phyloP scores from a whole-genome alignment of 2,113 vertebrate genomes.

The Eidolon helvum region DNA sequence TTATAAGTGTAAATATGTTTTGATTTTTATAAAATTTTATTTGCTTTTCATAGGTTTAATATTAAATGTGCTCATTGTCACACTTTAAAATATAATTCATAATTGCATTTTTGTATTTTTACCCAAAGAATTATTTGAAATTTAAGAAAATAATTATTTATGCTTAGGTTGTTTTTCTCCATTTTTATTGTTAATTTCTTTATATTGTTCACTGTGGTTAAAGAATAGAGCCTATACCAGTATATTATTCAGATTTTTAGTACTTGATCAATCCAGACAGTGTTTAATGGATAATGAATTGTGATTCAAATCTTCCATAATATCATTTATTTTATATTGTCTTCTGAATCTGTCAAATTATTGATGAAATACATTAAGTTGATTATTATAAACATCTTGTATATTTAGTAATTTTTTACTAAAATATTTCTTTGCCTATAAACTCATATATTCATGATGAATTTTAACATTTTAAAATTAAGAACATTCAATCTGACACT shows the following conservation, averaged over 20 bases:
- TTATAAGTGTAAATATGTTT: not conserved
- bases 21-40: not conserved
- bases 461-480: not conserved
- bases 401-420: not conserved
- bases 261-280: not conserved
- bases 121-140: not conserved
- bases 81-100: not conserved
- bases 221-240: not conserved
- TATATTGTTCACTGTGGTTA: not conserved
- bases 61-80: not conserved
- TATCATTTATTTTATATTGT: not conserved
- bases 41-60: not conserved
- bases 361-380: not conserved
- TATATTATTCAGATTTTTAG: not conserved
- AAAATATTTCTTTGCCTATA: not conserved
- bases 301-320: not conserved
- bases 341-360: not conserved
- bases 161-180: not conserved
- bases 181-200: not conserved
- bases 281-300: not conserved
- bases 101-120: not conserved
- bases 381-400: not conserved
- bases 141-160: not conserved
- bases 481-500: not conserved
- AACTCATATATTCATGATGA: not conserved